Base-by-base conservation (phyloP, 2,888 invertebrate species). In the Idaea biselata region DNA sequence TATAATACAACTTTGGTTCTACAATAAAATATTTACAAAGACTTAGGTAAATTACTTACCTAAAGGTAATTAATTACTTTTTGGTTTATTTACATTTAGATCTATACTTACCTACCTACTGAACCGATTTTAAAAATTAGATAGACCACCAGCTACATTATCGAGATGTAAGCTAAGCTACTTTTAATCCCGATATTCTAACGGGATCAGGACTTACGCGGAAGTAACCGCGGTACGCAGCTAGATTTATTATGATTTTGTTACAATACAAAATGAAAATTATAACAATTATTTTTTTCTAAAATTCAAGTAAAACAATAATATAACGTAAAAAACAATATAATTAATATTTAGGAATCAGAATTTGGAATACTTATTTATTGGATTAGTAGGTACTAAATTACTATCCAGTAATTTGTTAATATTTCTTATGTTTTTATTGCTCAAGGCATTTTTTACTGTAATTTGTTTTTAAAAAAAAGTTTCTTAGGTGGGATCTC, bases 1-100 rank as follows among this genome's bases (percentile, higher is more conserved):
- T 73, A 70, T 73, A 70, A 77, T 78, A 79, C 75, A 81, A 78
- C 86, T 87, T 87, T 86, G 86, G 86, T 82, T 76, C 75, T 80
- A 77, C 64, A 71, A 75, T 78, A 78, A 73, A 5, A 73, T 82
- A 84, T 76, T 69, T 75, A 77, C 73, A 77, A 65, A 73, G 3
- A 14, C 11, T 25, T 25, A 25, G 25, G 25, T 25, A 25, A 25
- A 25, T 1, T 25, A 76, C 77, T 71, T 76, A 76, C 71, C 74
- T 61, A n/a, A n/a, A n/a, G n/a, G 31, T 60, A 68, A 70, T 71
- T 73, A 74, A 76, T 76, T 80, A 80, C 81, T 65, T 64, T 68
- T 69, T 69, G 66, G 67, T 71, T 64, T 69, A 68, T 66, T 60
- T 67, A 68, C 67, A 67, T 61, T 57, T n/a, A n/a, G n/a, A n/a